These are phyloP conservation scores for Mechanitis mazaeus DNA, from an alignment of 2,888 invertebrate genomes.

Conservation along the genomic window DNA sequence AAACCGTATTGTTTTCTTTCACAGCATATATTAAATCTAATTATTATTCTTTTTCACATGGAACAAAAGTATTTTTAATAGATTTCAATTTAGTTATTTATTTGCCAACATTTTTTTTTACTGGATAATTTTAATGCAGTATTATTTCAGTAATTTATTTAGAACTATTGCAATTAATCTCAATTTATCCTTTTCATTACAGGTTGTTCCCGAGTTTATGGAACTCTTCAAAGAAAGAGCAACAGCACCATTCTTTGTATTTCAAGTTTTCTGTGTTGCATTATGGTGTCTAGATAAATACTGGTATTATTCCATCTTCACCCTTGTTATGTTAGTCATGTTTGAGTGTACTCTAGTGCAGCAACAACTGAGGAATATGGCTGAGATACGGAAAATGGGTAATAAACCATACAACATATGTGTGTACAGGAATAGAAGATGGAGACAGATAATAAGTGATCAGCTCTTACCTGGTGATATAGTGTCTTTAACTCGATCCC, in stretches of 20 bases:
- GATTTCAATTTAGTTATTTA: no score
- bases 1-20: no score
- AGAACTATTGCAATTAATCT: no score
- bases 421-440: slow-evolving; percentile 93
- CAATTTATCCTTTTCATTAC: slow-evolving; percentile 33
- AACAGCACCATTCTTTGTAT: slow-evolving; percentile 99
- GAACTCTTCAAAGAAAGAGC: slow-evolving; percentile 98
- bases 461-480: slow-evolving; percentile 97
- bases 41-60: no score
- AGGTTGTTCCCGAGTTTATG: slow-evolving; percentile 95
- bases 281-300: slow-evolving; percentile 99
- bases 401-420: slow-evolving; percentile 95
- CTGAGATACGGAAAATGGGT: slow-evolving; percentile 99
- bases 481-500: slow-evolving; percentile 92
- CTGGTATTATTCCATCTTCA: slow-evolving; percentile 98
- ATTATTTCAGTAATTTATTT: no score
- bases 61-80: no score
- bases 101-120: no score
- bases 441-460: slow-evolving; percentile 90
- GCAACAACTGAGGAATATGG: slow-evolving; percentile 98
- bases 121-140: no score
- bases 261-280: slow-evolving; percentile 99
- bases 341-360: slow-evolving; percentile 99
- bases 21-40: no score
- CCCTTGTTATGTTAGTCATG: slow-evolving; percentile 94